Evolutionary conservation across 1,140 invertebrate species (phyloP).

Genomic region (Andrena cerasifolii): DNA sequence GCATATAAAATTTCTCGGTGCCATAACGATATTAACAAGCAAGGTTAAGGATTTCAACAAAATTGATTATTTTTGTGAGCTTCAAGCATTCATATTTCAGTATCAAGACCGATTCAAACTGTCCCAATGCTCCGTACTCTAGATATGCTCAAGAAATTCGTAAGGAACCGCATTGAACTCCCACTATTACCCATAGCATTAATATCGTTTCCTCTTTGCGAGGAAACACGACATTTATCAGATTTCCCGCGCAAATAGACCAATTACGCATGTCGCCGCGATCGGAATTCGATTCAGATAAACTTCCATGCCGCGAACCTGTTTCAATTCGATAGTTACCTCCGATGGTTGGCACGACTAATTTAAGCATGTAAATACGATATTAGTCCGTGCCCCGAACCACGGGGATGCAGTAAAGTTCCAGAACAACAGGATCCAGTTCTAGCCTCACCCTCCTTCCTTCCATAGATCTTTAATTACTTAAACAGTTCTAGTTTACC

Average conservation of each 20-base stretch:
- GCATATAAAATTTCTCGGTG: too few species aligned
- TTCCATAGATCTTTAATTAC: background rate
- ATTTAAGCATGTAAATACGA: slow-evolving; percentile 47
- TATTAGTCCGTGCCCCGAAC: slow-evolving; percentile 3
- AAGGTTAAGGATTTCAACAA: too few species aligned
- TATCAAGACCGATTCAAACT: too few species aligned
- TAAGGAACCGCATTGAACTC: too few species aligned
- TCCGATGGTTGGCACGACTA: slow-evolving; percentile 13
- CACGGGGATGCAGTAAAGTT: slow-evolving; percentile 5
- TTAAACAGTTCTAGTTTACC: background rate
- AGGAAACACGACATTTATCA: slow-evolving; percentile 6
- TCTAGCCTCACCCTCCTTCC: background rate
- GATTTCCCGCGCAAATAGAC: slow-evolving; percentile 9
- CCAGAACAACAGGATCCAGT: slow-evolving; percentile 1
- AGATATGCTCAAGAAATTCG: too few species aligned
- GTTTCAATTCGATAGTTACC: slow-evolving; percentile 36
- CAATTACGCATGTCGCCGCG: slow-evolving; percentile 32
- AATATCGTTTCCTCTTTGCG: background rate
- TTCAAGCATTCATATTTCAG: too few species aligned
- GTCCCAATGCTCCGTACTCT: too few species aligned
- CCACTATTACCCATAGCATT: background rate
- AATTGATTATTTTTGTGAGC: too few species aligned
- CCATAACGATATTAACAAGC: too few species aligned
- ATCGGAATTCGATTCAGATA: slow-evolving; percentile 23
- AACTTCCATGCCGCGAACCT: slow-evolving; percentile 23